Evolutionary conservation across 2,888 invertebrate genomes (phyloP).

Genomic region (Idaea biselata): DNA sequence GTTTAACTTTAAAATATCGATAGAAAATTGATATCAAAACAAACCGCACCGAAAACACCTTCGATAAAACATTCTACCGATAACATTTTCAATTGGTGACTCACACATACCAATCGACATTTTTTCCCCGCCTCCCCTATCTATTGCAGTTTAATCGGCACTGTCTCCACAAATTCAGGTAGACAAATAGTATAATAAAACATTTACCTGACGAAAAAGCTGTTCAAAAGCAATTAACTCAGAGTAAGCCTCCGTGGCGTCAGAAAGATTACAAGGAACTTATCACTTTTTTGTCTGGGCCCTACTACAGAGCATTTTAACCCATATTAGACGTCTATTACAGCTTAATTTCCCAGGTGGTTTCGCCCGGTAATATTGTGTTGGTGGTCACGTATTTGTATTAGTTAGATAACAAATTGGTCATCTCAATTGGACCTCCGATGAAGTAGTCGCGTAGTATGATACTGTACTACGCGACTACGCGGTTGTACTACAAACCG

Average conservation of each 20-base stretch:
- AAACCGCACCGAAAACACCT: constrained; percentile 43
- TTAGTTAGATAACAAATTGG: constrained; percentile 73
- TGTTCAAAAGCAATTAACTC: constrained; percentile 75
- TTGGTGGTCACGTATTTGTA: constrained; percentile 72
- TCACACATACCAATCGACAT: constrained; percentile 44
- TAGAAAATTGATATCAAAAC: background rate
- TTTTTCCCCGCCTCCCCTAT: constrained; percentile 51
- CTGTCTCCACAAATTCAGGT: constrained; percentile 74
- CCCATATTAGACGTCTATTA: constrained; percentile 32
- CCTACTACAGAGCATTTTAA: constrained; percentile 24
- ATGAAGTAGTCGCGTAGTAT: constrained; percentile 54
- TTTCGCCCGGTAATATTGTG: constrained; percentile 29
- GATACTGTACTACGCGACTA: constrained; percentile 29
- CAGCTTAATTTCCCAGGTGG: constrained; percentile 31
- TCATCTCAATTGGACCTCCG: constrained; percentile 58
- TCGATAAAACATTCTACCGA: constrained; percentile 53
- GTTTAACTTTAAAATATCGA: no score
- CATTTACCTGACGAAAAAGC: constrained; percentile 66
- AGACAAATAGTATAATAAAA: constrained; percentile 71
- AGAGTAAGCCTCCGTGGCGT: constrained; percentile 72
- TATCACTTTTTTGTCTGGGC: constrained; percentile 66
- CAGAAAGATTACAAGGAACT: constrained; percentile 76
- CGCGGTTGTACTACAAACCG: background rate
- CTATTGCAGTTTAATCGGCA: constrained; percentile 47
- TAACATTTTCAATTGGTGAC: constrained; percentile 58